Evolutionary conservation across 1,140 invertebrate species (phyloP).

Genomic region (Rhagoletis zephyria): DNA sequence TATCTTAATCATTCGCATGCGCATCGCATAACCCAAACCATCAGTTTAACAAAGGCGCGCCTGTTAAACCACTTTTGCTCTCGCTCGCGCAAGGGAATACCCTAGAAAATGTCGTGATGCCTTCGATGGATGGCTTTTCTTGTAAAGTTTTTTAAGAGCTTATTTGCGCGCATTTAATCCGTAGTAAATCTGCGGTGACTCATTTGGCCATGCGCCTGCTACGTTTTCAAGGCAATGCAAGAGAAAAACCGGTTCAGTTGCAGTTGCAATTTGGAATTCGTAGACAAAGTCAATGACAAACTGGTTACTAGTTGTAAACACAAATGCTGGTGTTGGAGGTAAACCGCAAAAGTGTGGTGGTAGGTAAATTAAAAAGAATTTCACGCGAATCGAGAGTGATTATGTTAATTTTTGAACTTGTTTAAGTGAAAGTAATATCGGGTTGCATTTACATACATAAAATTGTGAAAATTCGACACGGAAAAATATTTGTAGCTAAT

Average conservation of each 20-base stretch:
- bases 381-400: neutral
- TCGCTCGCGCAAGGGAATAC: neutral
- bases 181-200: neutral
- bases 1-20: too few relatives aligned
- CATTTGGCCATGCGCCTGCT: neutral
- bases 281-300: constrained; percentile 46
- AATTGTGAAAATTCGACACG: too few relatives aligned
- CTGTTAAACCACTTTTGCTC: constrained; percentile 12
- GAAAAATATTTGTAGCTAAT: too few relatives aligned
- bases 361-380: neutral
- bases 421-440: too few relatives aligned
- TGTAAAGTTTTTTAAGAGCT: neutral
- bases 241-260: constrained; percentile 17
- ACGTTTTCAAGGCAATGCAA: constrained; percentile 10
- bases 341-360: constrained; percentile 1
- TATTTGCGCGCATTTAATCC: neutral
- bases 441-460: too few relatives aligned
- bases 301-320: neutral
- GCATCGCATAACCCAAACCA: neutral
- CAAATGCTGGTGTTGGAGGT: neutral
- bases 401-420: too few relatives aligned
- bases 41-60: neutral
- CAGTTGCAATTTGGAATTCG: neutral
- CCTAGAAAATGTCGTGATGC: neutral
- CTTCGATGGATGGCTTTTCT: neutral